phyloP scores from a whole-genome alignment of 2,113 vertebrate genomes.

The Equus quagga region DNA sequence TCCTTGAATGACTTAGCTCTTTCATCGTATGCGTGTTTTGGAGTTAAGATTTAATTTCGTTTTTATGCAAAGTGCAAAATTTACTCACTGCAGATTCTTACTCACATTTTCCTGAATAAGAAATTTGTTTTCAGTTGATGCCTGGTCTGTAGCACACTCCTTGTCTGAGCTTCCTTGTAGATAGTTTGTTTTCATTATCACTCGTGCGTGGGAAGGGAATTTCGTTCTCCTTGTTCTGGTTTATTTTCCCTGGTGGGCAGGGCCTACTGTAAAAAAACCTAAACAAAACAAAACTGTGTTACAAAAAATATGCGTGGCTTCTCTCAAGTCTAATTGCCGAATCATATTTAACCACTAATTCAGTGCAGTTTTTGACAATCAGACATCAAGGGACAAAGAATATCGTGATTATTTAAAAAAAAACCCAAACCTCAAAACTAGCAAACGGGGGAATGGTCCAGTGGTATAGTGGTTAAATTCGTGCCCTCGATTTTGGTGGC shows the following conservation, averaged over 20 bases:
- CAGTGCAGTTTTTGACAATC: background rate
- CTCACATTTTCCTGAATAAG: background rate
- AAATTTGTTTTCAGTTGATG: background rate
- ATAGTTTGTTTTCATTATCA: background rate
- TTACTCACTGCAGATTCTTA: background rate
- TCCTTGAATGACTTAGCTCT: background rate
- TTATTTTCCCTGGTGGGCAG: background rate
- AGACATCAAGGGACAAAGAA: background rate
- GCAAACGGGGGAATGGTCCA: background rate
- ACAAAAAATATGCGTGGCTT: background rate
- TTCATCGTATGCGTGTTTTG: background rate
- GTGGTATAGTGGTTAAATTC: too few species aligned
- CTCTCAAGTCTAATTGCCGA: background rate
- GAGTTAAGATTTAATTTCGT: background rate
- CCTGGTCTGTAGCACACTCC: background rate
- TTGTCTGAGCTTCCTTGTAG: fast-evolving
- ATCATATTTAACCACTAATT: background rate
- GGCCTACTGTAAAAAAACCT: background rate
- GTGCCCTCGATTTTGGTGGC: too few species aligned
- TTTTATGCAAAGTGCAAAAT: background rate
- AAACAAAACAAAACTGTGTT: background rate
- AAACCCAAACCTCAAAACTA: background rate
- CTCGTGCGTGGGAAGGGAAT: fast-evolving
- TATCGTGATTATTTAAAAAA: background rate
- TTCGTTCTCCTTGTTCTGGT: background rate